A percentile compares a stretch with the other conserved stretches of the same genome.
Evolutionary conservation across 2,888 invertebrate species (phyloP).

Genomic region (Drosophila fulvimacula): DNA sequence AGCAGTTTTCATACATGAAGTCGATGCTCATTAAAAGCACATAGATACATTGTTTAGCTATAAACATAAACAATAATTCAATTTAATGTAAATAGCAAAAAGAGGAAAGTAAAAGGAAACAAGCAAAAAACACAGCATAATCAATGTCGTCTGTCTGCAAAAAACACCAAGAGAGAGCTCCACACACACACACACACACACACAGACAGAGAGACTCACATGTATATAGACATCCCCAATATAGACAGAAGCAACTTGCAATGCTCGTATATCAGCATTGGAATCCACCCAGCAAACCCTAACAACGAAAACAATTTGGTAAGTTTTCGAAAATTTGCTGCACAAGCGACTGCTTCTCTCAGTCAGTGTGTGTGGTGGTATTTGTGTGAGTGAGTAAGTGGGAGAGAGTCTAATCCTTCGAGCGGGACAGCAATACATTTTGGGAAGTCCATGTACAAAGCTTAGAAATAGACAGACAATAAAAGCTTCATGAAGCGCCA

Average conservation of each 20-base stretch:
- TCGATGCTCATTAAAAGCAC: conserved; percentile 66
- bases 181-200: conserved; percentile 28
- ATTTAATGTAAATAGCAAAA: conserved; percentile 64
- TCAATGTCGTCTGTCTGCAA: conserved; percentile 73
- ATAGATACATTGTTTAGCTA: conserved; percentile 72
- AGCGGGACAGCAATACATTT: conserved; percentile 68
- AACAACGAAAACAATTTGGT: conserved; percentile 81
- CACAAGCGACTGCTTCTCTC: conserved; percentile 46
- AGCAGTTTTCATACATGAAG: conserved; percentile 32
- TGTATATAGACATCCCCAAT: conserved; percentile 59
- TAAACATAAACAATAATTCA: conserved; percentile 78
- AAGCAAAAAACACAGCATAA: conserved; percentile 67
- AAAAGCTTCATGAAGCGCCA: conserved; percentile 81
- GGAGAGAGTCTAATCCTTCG: conserved; percentile 64
- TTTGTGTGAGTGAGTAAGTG: conserved; percentile 34
- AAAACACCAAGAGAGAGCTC: conserved; percentile 34
- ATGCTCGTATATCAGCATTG: conserved; percentile 77
- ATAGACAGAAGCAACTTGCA: conserved; percentile 52
- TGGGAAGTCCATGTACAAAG: conserved; percentile 77
- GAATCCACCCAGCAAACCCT: conserved; percentile 80
- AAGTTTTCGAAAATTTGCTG: conserved; percentile 80
- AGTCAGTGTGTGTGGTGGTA: conserved; percentile 16
- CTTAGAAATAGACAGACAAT: conserved; percentile 82
- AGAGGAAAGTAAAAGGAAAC: conserved; percentile 31
- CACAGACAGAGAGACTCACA: conserved; percentile 11